These are phyloP conservation scores for Scartelaos histophorus DNA, from an alignment of 2,113 vertebrate genomes.

Conservation along the genomic window DNA sequence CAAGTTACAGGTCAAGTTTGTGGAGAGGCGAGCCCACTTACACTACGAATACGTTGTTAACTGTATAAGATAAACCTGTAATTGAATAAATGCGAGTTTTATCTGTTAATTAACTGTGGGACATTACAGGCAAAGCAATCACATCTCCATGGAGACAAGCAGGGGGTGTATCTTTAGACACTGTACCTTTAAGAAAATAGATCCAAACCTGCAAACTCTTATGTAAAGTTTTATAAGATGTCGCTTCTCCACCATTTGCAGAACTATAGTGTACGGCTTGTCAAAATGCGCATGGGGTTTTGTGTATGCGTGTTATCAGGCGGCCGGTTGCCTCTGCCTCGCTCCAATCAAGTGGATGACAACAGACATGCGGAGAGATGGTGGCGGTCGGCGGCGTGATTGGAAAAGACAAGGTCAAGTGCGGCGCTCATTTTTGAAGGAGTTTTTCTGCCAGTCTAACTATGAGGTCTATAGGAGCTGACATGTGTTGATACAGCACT, in stretches of 20 bases:
- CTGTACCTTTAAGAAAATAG: too few relatives aligned
- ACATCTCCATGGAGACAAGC: too few relatives aligned
- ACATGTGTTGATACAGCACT: slow-evolving; percentile 52
- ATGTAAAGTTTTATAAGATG: not conserved
- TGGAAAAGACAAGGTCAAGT: slow-evolving; percentile 65
- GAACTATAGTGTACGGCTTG: not conserved
- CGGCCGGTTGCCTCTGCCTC: slow-evolving; percentile 30
- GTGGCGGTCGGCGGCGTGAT: slow-evolving; percentile 48
- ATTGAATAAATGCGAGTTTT: too few relatives aligned
- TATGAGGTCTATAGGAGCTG: slow-evolving; percentile 47
- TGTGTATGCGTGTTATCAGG: not conserved
- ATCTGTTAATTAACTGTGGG: too few relatives aligned
- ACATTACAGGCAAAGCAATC: too few relatives aligned
- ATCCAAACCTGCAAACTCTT: too few relatives aligned
- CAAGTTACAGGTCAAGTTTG: too few relatives aligned
- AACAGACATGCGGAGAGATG: slow-evolving; percentile 37
- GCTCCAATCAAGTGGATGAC: slow-evolving; percentile 42
- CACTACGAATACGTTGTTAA: too few relatives aligned
- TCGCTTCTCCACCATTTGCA: not conserved
- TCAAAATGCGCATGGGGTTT: not conserved
- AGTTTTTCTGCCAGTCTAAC: slow-evolving; percentile 46
- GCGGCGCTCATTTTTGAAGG: slow-evolving; percentile 39
- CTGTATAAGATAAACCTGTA: too few relatives aligned
- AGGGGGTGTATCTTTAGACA: too few relatives aligned
- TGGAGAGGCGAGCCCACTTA: too few relatives aligned